These are phyloP conservation scores for Cinclus mexicanus DNA, from an alignment of 2,113 vertebrate genomes.

Conservation along the genomic window DNA sequence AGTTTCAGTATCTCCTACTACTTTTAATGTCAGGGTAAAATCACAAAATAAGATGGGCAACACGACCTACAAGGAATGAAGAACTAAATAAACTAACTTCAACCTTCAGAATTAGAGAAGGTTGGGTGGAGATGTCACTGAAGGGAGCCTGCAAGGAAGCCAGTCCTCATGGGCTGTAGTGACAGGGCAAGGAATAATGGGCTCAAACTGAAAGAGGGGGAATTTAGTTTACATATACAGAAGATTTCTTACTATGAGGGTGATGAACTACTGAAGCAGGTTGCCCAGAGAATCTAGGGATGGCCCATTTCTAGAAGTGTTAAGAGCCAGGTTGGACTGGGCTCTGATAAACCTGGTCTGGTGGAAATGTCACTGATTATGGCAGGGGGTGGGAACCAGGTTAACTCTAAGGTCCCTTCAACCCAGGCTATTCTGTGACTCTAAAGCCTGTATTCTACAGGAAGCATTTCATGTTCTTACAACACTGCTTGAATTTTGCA, in stretches of 20 bases:
- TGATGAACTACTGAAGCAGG: accelerated
- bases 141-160: neutral
- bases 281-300: neutral
- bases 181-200: neutral
- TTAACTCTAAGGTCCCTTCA: neutral
- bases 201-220: neutral
- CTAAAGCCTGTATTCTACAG: neutral
- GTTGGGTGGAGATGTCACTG: neutral
- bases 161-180: neutral
- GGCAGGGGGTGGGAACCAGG: neutral
- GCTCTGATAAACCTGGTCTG: neutral
- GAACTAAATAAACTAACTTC: neutral
- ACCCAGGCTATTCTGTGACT: neutral
- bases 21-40: neutral
- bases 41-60: neutral
- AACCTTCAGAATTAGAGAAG: neutral
- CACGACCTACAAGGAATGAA: neutral
- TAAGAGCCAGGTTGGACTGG: neutral
- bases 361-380: neutral
- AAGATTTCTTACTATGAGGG: neutral
- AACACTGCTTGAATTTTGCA: neutral
- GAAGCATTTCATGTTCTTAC: neutral
- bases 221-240: neutral
- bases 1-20: neutral
- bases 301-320: neutral